Evolutionary conservation across 1,140 invertebrate species (phyloP).

Genomic region (Popillia japonica): DNA sequence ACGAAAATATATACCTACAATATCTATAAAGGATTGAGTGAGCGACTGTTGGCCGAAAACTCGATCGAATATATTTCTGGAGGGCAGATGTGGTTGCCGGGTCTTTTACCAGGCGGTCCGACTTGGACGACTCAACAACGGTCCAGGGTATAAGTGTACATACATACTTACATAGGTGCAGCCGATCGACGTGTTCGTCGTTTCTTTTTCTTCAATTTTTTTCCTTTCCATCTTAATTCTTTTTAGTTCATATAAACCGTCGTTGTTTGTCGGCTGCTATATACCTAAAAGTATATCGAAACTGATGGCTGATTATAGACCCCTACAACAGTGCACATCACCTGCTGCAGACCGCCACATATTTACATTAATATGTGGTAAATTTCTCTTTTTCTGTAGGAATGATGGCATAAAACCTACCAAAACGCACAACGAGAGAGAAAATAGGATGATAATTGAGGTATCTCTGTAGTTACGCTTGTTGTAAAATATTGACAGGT

Average conservation of each 20-base stretch:
- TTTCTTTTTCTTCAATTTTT: slow-evolving; percentile 6
- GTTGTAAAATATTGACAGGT: too few relatives aligned
- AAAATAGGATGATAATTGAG: too few relatives aligned
- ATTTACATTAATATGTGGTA: neutral
- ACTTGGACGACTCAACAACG: too few relatives aligned
- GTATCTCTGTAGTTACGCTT: too few relatives aligned
- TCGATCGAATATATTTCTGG: slow-evolving; percentile 15
- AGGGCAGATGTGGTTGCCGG: slow-evolving; percentile 18
- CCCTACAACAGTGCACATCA: neutral
- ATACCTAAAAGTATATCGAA: neutral
- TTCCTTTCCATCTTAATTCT: neutral
- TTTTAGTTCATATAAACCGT: slow-evolving; percentile 1
- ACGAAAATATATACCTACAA: neutral
- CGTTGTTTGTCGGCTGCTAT: neutral
- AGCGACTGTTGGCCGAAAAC: neutral
- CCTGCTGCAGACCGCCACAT: neutral
- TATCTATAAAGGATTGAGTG: neutral
- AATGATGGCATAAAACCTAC: too few relatives aligned
- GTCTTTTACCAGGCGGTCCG: neutral
- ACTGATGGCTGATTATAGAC: neutral
- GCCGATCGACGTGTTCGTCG: neutral
- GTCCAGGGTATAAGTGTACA: neutral
- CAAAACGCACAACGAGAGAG: too few relatives aligned
- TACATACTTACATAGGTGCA: neutral
- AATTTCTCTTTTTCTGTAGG: too few relatives aligned